Base-by-base conservation (phyloP, 2,888 invertebrate species). In the Hydroisotoma schaefferi region DNA sequence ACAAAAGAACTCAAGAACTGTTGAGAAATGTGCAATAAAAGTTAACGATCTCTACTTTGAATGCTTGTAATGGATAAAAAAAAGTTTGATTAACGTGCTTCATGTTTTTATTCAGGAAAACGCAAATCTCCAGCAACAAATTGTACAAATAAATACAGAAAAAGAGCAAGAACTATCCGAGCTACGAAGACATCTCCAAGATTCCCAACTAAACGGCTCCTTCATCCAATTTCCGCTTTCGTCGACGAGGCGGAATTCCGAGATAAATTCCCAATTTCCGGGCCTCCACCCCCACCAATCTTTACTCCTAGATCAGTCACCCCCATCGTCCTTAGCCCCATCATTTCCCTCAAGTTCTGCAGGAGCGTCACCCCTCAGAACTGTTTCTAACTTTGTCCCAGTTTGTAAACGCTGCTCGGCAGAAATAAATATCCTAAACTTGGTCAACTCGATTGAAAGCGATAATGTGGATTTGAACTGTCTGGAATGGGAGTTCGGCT, bases 121-220 rank as follows among this genome's bases (percentile, higher is more conserved):
- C 74, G 82, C 83, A 65, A 80, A 83, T 69, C 77, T 88, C 70
- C 87, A 87, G 72, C 86, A 86, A 57, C 85, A 87, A 73, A 76
- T 88, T 6, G 61, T 62, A 65, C 80, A 82, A 69, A 81, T 83
- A 69, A 81, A 83, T 78, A 81, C 82, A 66, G 83, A 81, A 69
- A 82, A 83, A 74, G 87, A 87, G 54, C 86, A 87, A 70, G 87
- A 88, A 74, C 85, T 88, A 18, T 33, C 46, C 22, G 69, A 68
- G 20, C 59, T 72, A 22, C 60, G 67, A 44, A 63, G 61, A 46
- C 67, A 68, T 51, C 57, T 70, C 12, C 58, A 68, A 22, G 71
- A 71, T 47, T 64, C 63, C 5, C 67, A 66, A 51, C 43, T 59
- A 15, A 57, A 60, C 29, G 53, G 60, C 22, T 57, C 64, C 22